phyloP scores from a whole-genome alignment of 2,888 invertebrate genomes.

The Smittia sp. region DNA sequence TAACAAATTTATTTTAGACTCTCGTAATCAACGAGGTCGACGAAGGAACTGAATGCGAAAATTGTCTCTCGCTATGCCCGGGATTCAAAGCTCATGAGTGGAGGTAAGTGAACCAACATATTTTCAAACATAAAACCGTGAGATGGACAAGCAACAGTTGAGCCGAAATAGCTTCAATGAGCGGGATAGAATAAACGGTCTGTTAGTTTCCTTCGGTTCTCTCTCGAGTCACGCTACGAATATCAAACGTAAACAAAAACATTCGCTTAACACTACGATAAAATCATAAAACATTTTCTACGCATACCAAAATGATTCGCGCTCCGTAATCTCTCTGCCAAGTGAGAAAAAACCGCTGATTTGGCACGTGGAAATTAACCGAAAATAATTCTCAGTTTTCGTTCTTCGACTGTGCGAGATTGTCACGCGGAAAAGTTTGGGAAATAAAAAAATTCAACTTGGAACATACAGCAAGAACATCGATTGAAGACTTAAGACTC shows the following conservation, averaged over 20 bases:
- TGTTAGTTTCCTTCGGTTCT: too few relatives aligned
- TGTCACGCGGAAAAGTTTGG: not conserved
- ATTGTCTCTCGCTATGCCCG: constrained; percentile 76
- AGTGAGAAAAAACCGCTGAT: not conserved
- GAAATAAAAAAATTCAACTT: not conserved
- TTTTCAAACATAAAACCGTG: not conserved
- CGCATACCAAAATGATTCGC: not conserved
- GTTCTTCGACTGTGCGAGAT: constrained; percentile 21
- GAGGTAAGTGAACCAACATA: constrained; percentile 66
- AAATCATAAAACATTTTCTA: not conserved
- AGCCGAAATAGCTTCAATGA: too few relatives aligned
- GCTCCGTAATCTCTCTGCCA: not conserved
- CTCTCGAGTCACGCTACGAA: too few relatives aligned
- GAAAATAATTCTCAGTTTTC: constrained; percentile 36
- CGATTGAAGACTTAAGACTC: too few relatives aligned
- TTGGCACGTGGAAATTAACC: constrained; percentile 14
- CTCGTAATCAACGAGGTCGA: constrained; percentile 83
- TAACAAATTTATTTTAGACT: constrained; percentile 61
- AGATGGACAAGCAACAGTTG: too few relatives aligned
- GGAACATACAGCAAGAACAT: too few relatives aligned
- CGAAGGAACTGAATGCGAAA: constrained; percentile 76
- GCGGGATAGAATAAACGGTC: too few relatives aligned
- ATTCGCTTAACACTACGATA: too few relatives aligned
- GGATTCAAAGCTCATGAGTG: constrained; percentile 82
- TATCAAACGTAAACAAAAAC: too few relatives aligned